phyloP scores from a whole-genome alignment of 2,797 vertebrate species.

The Euphonia xanthogaster region DNA sequence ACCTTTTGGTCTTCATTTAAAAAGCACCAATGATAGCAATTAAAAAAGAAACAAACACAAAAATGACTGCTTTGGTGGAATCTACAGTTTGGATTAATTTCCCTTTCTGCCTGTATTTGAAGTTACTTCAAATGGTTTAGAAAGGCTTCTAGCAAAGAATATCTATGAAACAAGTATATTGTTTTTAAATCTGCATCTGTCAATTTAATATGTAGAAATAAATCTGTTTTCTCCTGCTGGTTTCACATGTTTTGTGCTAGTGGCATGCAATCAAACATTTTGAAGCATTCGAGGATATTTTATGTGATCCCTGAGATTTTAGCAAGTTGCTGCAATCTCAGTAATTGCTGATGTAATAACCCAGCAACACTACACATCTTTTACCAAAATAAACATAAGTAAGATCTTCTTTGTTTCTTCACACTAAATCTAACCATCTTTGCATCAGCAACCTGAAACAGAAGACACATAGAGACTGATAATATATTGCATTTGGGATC shows the following conservation, averaged over 20 bases:
- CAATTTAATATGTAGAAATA: conserved; percentile 8
- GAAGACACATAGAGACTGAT: not conserved
- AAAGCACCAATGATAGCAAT: not conserved
- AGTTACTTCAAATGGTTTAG: conserved; percentile 13
- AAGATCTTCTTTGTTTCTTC: not conserved
- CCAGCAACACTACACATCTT: conserved; percentile 18
- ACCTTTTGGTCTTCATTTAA: not conserved
- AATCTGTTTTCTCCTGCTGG: conserved; percentile 15
- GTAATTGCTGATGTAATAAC: conserved; percentile 30
- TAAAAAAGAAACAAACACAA: conserved; percentile 1
- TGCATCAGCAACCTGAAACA: conserved; percentile 3
- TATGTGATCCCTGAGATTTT: not conserved
- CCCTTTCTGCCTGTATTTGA: not conserved
- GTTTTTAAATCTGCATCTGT: not conserved
- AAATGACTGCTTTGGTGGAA: not conserved
- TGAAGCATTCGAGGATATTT: not conserved
- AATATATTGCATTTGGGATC: not conserved
- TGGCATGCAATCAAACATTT: not conserved
- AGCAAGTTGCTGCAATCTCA: not conserved
- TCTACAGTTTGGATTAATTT: not conserved
- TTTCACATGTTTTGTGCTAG: not conserved
- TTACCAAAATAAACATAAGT: conserved; percentile 6
- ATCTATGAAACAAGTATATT: not conserved
- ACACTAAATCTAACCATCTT: not conserved
- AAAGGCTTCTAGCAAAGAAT: not conserved